phyloP scores from a whole-genome alignment of 2,888 invertebrate species.

The Neoaliturus tenellus region DNA sequence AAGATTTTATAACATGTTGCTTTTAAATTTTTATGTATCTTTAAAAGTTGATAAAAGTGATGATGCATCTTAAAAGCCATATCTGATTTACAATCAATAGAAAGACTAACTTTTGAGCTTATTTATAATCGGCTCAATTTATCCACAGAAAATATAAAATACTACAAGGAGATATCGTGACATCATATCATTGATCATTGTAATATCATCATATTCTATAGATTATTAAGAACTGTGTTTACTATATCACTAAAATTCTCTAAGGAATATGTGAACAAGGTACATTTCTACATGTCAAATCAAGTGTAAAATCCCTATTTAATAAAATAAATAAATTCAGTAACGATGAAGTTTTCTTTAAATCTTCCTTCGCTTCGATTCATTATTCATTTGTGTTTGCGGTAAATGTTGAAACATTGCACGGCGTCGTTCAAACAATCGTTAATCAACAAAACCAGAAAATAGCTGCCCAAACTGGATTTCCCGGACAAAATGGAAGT shows the following conservation, averaged over 20 bases:
- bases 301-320: constrained; percentile 5
- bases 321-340: constrained; percentile 2
- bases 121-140: background rate
- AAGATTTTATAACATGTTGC: too few species aligned
- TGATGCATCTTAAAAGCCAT: background rate
- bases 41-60: background rate
- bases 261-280: background rate
- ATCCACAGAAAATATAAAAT: background rate
- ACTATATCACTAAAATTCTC: too few species aligned
- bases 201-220: background rate
- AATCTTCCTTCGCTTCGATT: background rate
- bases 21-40: too few species aligned
- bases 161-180: background rate
- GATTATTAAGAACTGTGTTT: too few species aligned
- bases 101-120: background rate
- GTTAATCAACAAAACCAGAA: background rate
- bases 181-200: background rate
- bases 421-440: background rate
- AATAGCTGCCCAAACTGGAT: background rate
- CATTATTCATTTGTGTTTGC: too few species aligned
- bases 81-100: background rate
- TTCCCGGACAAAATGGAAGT: background rate
- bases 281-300: background rate
- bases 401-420: too few species aligned
- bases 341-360: background rate